Evolutionary conservation across 92 coral and sea anemone species (phyloP).

Genomic region (Micromussa lordhowensis): DNA sequence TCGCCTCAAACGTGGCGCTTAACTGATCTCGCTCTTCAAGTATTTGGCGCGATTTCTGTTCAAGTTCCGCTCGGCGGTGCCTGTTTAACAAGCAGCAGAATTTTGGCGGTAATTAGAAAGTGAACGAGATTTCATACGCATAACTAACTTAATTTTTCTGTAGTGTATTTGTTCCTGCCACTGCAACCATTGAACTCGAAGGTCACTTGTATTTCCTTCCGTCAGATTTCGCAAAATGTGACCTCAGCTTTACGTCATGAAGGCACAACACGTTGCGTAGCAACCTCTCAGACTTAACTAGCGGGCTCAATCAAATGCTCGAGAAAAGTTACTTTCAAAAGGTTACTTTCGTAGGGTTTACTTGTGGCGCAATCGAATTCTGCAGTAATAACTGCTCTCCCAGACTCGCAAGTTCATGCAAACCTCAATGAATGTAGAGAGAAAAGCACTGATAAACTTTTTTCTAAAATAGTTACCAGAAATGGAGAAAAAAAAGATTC

Average conservation of each 20-base stretch:
- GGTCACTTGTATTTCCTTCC: not conserved
- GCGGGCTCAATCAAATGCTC: not conserved
- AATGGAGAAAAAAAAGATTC: not conserved
- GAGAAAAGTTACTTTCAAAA: too few relatives aligned
- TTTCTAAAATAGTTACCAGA: not conserved
- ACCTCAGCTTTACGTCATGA: not conserved
- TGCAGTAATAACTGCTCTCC: not conserved
- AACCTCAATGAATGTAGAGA: not conserved
- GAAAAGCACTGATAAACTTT: not conserved
- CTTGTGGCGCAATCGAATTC: not conserved
- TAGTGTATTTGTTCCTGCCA: not conserved
- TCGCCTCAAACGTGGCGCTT: slow-evolving; percentile 84
- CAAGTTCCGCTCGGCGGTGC: slow-evolving; percentile 84
- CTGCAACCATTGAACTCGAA: not conserved
- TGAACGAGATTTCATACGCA: not conserved
- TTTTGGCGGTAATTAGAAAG: not conserved
- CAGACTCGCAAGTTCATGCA: not conserved
- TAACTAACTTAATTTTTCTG: not conserved
- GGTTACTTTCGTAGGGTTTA: too few relatives aligned
- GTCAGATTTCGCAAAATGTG: not conserved
- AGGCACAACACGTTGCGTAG: not conserved
- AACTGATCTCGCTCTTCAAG: slow-evolving; percentile 81
- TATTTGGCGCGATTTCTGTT: slow-evolving; percentile 80
- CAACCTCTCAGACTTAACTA: not conserved
- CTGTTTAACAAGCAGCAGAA: slow-evolving; percentile 44